Evolutionary conservation across 2,113 vertebrate species (phyloP), one percentile per base, ranked within the genome.

Genomic region (Lagopus leucura): DNA sequence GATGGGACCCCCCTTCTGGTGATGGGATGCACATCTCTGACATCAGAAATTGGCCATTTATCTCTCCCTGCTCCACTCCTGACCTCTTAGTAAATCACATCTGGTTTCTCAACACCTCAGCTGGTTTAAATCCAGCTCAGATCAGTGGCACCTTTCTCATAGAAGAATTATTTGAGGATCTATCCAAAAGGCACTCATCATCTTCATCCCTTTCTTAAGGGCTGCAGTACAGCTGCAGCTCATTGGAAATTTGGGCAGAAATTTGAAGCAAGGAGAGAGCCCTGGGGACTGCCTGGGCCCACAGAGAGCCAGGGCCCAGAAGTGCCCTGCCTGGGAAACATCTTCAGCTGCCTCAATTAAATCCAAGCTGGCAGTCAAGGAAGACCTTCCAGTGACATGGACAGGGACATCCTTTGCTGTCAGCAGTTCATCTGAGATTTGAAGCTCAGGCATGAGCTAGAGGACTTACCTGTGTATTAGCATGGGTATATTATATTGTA

Each of bases 261-360:
- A 6, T 63, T 57, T 86, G 73, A 40, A 3, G 12, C 32, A 34
- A 81, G 24, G 15, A 27, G 6, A 64, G 64, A 76, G 11, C 1
- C 1, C 25, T 0, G 0, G 18, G 20, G 21, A 91, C 0, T 0
- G 50, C 13, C 13, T 85, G 66, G 3, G 47, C 63, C 24, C 57
- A 32, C 8, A 52, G 34, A 40, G 8, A 82, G 13, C 32, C 16
- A 61, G 32, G 57, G 57, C 20, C 27, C 80, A 55, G 52, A 64
- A 74, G 20, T 12, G 16, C 47, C 83, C 50, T 86, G 42, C 65
- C 3, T 52, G 19, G 22, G 10, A 7, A 24, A 65, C 45, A 52
- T 58, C 72, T 89, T 70, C 32, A 69, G 11, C 65, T 78, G 61
- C 27, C 30, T 88, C 30, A 16, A 10, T 50, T 83, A 75, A 66